These are phyloP conservation scores for Eretmocerus hayati DNA, from an alignment of 2,888 invertebrate genomes.

Conservation along the genomic window DNA sequence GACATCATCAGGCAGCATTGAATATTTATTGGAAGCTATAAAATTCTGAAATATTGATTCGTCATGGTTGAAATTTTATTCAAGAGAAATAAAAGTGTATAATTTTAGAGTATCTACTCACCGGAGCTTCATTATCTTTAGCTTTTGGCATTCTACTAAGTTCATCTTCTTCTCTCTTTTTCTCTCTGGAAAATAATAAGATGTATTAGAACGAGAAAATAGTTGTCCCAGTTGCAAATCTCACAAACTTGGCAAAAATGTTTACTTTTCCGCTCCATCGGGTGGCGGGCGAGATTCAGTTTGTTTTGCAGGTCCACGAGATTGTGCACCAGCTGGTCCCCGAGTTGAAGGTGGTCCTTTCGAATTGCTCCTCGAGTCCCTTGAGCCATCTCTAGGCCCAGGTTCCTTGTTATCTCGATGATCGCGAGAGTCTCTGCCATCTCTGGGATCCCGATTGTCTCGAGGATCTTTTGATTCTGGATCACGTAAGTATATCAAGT, in stretches of 20 bases:
- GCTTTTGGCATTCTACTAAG: conserved; percentile 61
- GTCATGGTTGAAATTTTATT: too few species aligned
- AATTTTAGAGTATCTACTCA: conserved; percentile 45
- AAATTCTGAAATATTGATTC: conserved; percentile 55
- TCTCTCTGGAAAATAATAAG: too few species aligned
- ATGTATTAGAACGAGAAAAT: not conserved
- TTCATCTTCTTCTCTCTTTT: conserved; percentile 42
- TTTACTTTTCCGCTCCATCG: conserved; percentile 20
- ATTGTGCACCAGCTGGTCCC: conserved; percentile 10
- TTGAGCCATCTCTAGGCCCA: not conserved
- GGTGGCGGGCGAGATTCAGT: conserved; percentile 13
- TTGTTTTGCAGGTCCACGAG: conserved; percentile 14
- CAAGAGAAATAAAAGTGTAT: not conserved
- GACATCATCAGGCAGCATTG: conserved; percentile 63
- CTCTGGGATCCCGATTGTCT: not conserved
- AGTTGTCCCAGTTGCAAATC: not conserved
- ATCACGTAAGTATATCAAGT: not conserved
- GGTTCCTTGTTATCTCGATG: conserved; percentile 1
- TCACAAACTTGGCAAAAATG: not conserved
- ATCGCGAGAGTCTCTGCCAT: conserved; percentile 3
- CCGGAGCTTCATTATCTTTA: conserved; percentile 67
- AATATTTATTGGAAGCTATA: conserved; percentile 70
- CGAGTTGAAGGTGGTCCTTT: conserved; percentile 9
- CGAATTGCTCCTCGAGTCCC: conserved; percentile 7
- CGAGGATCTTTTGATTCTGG: not conserved